These are phyloP conservation scores for Euphonia xanthogaster DNA, from an alignment of 2,797 vertebrate genomes.

Conservation along the genomic window DNA sequence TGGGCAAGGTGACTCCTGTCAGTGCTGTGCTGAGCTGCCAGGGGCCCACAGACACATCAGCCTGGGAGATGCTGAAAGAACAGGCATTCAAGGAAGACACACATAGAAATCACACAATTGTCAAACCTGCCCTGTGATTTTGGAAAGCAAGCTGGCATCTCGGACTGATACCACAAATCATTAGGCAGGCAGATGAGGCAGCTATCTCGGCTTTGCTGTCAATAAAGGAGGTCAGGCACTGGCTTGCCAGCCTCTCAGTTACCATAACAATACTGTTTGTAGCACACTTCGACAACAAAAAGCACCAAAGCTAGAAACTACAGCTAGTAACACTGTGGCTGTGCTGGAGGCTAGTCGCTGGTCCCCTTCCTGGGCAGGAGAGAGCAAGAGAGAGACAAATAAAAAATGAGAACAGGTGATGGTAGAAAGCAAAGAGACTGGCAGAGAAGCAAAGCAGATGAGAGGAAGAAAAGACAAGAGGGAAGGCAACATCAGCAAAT, in stretches of 20 bases:
- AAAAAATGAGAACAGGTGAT: neutral
- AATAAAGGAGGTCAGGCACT: neutral
- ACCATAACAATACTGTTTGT: neutral
- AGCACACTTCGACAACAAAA: neutral
- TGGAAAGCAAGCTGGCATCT: neutral
- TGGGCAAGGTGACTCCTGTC: neutral
- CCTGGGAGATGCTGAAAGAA: neutral
- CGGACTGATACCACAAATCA: neutral
- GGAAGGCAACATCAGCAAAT: neutral
- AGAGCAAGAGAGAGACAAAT: neutral
- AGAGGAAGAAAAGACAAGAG: neutral
- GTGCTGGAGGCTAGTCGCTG: accelerated
- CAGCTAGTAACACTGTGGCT: accelerated
- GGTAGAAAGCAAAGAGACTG: neutral
- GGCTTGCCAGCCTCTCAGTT: neutral
- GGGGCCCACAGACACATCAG: neutral
- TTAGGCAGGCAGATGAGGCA: neutral
- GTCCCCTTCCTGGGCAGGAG: neutral
- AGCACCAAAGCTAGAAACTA: neutral
- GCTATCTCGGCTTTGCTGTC: neutral
- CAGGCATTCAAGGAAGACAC: neutral
- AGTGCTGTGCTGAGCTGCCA: accelerated
- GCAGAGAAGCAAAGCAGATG: neutral
- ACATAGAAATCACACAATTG: neutral
- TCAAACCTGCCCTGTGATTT: neutral